phyloP scores from a whole-genome alignment of 2,797 vertebrate species.

The Pangasius krempfi region DNA sequence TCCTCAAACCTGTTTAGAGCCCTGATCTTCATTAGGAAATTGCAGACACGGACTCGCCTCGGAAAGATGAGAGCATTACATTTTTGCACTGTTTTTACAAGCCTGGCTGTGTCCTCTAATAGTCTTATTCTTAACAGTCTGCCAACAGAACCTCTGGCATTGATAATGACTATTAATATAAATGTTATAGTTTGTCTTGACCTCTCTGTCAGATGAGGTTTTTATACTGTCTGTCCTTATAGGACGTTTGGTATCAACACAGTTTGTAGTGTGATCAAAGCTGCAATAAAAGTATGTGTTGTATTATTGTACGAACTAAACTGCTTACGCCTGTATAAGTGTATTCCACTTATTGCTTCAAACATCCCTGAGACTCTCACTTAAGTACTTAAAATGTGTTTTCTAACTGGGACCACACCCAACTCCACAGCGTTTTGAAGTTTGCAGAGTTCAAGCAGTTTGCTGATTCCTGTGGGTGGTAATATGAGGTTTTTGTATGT shows the following conservation, averaged over 20 bases:
- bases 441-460: neutral
- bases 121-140: slow-evolving; percentile 43
- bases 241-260: neutral
- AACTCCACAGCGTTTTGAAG: neutral
- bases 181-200: neutral
- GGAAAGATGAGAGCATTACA: neutral
- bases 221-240: slow-evolving; percentile 44
- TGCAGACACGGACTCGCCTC: neutral
- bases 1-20: neutral
- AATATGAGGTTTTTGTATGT: neutral
- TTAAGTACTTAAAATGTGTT: slow-evolving; percentile 4
- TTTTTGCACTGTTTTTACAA: slow-evolving; percentile 3
- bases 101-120: neutral
- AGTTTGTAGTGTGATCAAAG: slow-evolving; percentile 23
- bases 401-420: neutral
- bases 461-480: neutral
- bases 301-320: neutral
- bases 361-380: neutral
- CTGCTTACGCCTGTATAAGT: neutral
- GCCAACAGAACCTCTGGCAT: slow-evolving; percentile 58
- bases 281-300: neutral
- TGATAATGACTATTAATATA: slow-evolving; percentile 24
- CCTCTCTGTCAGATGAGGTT: neutral
- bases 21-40: neutral
- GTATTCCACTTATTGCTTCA: slow-evolving; percentile 1